These are phyloP conservation scores for Solenopsis fugax DNA, from an alignment of 1,140 invertebrate genomes.

Conservation along the genomic window DNA sequence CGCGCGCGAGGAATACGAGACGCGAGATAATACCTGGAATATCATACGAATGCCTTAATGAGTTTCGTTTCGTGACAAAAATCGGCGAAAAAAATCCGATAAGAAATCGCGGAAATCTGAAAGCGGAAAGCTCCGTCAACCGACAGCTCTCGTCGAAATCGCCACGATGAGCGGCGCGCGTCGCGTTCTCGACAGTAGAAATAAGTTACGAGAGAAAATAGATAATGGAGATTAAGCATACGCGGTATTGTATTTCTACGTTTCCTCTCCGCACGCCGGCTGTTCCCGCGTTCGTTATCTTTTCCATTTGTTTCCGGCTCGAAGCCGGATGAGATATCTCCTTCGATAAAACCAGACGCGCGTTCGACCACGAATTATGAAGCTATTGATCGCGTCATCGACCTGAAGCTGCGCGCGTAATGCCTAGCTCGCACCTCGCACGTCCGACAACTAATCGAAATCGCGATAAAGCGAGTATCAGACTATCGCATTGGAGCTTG, in stretches of 20 bases:
- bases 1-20: not conserved
- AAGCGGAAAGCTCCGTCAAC: not conserved
- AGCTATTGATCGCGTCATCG: not conserved
- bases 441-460: not conserved
- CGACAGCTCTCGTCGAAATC: not conserved
- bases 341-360: not conserved
- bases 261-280: not conserved
- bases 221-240: not conserved
- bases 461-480: not conserved
- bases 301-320: not conserved
- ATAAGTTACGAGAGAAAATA: slow-evolving; percentile 24
- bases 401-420: slow-evolving; percentile 4
- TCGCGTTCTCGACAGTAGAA: not conserved
- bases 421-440: too few relatives aligned
- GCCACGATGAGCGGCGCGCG: not conserved
- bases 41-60: not conserved
- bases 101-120: not conserved
- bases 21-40: not conserved
- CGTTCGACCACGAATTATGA: not conserved
- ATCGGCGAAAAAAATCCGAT: not conserved
- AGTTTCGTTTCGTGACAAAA: not conserved
- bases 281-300: not conserved
- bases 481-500: too few relatives aligned
- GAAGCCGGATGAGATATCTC: not conserved
- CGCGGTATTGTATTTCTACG: not conserved